phyloP scores from a whole-genome alignment of 2,888 invertebrate genomes.

The Pterobdella sp. region DNA sequence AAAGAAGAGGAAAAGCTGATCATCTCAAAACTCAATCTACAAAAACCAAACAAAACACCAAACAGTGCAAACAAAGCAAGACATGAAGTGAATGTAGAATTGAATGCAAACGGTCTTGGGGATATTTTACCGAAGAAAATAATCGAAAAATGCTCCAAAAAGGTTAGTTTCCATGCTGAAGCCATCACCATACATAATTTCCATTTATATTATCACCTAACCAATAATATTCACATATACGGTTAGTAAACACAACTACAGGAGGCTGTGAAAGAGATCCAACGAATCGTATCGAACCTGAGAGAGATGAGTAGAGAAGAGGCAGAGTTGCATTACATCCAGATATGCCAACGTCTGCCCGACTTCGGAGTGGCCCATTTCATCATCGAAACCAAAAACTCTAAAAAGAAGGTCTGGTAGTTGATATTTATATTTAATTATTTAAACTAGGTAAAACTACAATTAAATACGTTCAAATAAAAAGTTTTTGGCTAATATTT shows the following conservation, averaged over 20 bases:
- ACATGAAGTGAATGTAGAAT: no score
- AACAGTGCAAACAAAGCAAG: not conserved
- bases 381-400: slow-evolving; percentile 70
- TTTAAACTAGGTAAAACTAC: not conserved
- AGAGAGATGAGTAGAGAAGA: slow-evolving; percentile 77
- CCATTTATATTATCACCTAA: not conserved
- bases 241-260: not conserved
- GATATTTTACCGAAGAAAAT: not conserved
- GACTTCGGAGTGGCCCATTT: slow-evolving; percentile 91
- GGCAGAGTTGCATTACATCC: slow-evolving; percentile 91
- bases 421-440: not conserved
- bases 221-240: not conserved
- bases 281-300: slow-evolving; percentile 92
- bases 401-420: slow-evolving; percentile 50
- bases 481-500: not conserved
- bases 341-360: slow-evolving; percentile 94
- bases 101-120: no score
- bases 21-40: not conserved
- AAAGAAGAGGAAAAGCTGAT: not conserved
- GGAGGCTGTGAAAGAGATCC: slow-evolving; percentile 69
- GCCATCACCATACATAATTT: not conserved
- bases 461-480: not conserved
- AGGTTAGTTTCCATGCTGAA: not conserved
- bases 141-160: not conserved
- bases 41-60: not conserved